Conservation (phyloP, 2,797 vertebrate species). For the Chaetodon trifasciatus region DNA sequence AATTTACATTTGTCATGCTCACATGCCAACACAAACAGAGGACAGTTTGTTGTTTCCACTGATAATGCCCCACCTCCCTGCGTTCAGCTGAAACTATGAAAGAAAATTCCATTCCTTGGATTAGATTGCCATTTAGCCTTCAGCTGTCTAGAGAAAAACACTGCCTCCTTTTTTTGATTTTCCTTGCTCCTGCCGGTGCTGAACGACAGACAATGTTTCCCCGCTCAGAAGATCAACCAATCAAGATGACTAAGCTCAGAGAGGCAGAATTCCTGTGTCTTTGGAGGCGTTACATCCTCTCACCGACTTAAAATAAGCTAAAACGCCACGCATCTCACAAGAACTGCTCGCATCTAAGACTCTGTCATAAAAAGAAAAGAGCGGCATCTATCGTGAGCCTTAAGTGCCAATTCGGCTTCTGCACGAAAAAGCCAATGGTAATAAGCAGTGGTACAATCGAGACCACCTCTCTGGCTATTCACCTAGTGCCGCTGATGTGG, state of each 20-base stretch:
- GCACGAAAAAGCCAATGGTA: conserved; percentile 42
- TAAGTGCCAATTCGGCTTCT: conserved; percentile 25
- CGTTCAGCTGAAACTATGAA: conserved; percentile 54
- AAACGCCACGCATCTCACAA: conserved; percentile 27
- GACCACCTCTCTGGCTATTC: conserved; percentile 51
- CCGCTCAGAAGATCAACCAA: conserved; percentile 45
- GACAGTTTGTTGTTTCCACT: conserved; percentile 59
- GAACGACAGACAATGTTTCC: conserved; percentile 40
- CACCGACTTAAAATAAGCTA: conserved; percentile 45
- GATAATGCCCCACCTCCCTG: conserved; percentile 34
- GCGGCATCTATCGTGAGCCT: conserved; percentile 37
- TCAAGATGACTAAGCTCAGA: conserved; percentile 56
- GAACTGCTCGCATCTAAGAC: conserved; percentile 32
- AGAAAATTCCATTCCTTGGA: conserved; percentile 54
- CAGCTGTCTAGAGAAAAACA: conserved; percentile 60
- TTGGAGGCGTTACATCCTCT: conserved; percentile 53
- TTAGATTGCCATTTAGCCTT: conserved; percentile 53
- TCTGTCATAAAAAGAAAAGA: conserved; percentile 27
- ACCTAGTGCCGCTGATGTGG: conserved; percentile 54
- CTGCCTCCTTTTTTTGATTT: conserved; percentile 37
- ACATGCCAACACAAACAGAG: conserved; percentile 63
- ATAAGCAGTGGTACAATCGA: conserved; percentile 39
- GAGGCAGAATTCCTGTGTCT: conserved; percentile 59
- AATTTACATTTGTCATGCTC: conserved; percentile 64
- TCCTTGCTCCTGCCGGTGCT: conserved; percentile 33